Evolutionary conservation across 2,888 invertebrate genomes (phyloP).

Genomic region (Tanypteryx hageni): DNA sequence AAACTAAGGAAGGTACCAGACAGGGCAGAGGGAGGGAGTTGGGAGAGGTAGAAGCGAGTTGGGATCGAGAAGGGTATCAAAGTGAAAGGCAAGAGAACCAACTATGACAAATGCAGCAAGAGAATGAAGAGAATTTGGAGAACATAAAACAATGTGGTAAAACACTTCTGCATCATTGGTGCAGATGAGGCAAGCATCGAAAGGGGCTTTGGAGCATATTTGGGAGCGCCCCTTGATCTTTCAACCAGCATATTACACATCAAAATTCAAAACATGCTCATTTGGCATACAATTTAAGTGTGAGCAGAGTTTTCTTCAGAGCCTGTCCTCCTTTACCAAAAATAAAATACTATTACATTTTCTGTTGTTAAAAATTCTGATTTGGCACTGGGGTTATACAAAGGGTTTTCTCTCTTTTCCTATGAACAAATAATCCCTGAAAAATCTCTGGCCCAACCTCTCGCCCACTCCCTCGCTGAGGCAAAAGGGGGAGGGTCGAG

Average conservation of each 20-base stretch:
- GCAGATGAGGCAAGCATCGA: constrained; percentile 17
- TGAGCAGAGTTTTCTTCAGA: constrained; percentile 58
- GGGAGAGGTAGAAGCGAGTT: background rate
- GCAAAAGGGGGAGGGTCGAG: constrained; percentile 45
- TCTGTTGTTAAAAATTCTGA: constrained; percentile 66
- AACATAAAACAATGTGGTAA: background rate
- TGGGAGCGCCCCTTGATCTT: background rate
- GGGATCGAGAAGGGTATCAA: background rate
- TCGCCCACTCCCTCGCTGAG: constrained; percentile 15
- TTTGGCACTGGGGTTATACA: constrained; percentile 68
- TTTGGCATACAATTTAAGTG: constrained; percentile 48
- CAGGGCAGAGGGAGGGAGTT: background rate
- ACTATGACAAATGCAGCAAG: background rate
- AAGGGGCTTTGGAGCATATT: constrained; percentile 26
- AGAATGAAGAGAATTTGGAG: background rate
- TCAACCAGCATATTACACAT: constrained; percentile 54
- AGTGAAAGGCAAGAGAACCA: background rate
- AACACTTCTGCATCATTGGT: background rate
- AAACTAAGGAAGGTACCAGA: background rate
- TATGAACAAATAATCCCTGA: constrained; percentile 65
- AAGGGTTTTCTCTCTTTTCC: constrained; percentile 67
- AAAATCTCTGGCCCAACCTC: constrained; percentile 59
- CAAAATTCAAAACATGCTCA: constrained; percentile 49
- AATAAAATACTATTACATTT: constrained; percentile 65
- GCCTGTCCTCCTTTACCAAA: constrained; percentile 55